A percentile compares a stretch with the other conserved stretches of the same genome.
phyloP scores from a whole-genome alignment of 2,113 vertebrate genomes.

The Pipa parva region DNA sequence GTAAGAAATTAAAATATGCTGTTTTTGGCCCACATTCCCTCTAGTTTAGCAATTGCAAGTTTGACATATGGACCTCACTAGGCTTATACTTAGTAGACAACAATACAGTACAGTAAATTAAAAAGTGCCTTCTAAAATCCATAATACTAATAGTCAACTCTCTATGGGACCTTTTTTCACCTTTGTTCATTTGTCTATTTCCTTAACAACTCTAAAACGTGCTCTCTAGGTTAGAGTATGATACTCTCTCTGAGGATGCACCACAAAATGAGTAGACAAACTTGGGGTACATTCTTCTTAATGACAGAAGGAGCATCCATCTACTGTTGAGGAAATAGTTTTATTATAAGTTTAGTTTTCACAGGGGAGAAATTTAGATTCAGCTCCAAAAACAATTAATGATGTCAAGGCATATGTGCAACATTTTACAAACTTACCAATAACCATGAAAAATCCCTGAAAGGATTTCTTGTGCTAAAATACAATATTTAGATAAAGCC shows the following conservation, averaged over 20 bases:
- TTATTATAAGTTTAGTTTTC: constrained; percentile 2
- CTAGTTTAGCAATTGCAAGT: background rate
- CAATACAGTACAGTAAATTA: background rate
- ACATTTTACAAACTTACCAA: background rate
- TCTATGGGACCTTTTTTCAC: constrained; percentile 17
- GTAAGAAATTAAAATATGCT: no score
- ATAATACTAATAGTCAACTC: background rate
- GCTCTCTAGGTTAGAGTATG: constrained; percentile 3
- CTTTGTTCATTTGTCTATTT: constrained; percentile 4
- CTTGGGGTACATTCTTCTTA: background rate
- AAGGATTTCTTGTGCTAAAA: no score
- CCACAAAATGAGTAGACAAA: background rate
- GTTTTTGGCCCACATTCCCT: background rate
- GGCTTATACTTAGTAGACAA: background rate
- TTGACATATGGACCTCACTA: background rate
- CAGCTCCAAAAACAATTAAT: background rate
- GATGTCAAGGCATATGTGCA: background rate
- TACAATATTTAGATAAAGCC: no score
- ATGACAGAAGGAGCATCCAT: background rate
- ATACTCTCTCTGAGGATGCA: constrained; percentile 2
- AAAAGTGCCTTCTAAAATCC: background rate
- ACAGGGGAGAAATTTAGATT: background rate
- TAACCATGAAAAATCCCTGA: background rate
- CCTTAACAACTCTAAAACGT: constrained; percentile 15
- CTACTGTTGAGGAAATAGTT: constrained; percentile 6